Conservation (phyloP, 2,797 vertebrate species). For the Pristis pectinata region DNA sequence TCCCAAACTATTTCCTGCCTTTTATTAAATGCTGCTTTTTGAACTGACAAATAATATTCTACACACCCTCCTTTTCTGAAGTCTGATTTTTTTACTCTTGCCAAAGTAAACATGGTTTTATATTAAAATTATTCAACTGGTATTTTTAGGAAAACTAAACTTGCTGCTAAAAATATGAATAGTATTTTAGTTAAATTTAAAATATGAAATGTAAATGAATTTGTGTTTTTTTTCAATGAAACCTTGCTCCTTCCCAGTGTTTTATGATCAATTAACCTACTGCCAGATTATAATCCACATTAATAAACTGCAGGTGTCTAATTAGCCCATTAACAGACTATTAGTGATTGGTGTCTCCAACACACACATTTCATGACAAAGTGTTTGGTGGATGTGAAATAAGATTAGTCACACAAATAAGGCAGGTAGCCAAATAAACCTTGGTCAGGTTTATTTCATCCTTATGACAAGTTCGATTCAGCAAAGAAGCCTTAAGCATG, state of each 20-base stretch:
- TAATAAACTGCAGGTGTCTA: not conserved
- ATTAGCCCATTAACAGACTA: not conserved
- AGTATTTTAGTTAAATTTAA: not conserved
- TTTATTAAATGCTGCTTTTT: not conserved
- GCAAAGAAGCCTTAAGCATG: not conserved
- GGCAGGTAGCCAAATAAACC: not conserved
- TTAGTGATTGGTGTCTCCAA: not conserved
- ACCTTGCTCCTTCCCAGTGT: not conserved
- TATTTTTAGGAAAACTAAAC: not conserved
- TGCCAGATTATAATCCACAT: not conserved
- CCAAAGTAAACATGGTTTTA: not conserved
- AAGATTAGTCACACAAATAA: not conserved
- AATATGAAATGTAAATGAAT: not conserved
- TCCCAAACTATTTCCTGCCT: not conserved
- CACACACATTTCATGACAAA: not conserved
- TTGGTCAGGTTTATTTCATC: not conserved
- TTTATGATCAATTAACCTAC: not conserved
- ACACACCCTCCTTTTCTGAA: not conserved
- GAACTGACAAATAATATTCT: not conserved
- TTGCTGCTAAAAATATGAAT: too few relatives aligned
- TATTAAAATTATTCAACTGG: not conserved
- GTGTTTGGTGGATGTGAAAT: not conserved
- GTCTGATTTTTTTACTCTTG: not conserved
- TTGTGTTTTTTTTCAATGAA: too few relatives aligned
- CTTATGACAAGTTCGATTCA: not conserved